Evolutionary conservation across 2,888 invertebrate genomes (phyloP).

Genomic region (Tolmerus cingulatus): DNA sequence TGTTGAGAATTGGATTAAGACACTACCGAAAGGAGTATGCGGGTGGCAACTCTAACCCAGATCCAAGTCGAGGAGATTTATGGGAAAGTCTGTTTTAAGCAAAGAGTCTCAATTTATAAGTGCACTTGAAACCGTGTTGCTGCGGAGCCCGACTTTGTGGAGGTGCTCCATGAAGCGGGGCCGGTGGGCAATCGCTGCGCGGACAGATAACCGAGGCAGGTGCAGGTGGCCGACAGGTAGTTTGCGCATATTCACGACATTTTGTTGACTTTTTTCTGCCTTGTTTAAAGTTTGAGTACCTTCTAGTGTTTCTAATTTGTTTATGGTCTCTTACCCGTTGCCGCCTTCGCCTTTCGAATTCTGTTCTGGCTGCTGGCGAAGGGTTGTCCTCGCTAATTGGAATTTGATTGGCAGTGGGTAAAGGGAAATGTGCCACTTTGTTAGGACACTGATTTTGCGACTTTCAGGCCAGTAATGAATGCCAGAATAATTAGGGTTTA

Average conservation of each 20-base stretch:
- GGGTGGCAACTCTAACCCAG: neutral
- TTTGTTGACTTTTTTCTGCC: neutral
- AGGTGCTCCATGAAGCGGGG: neutral
- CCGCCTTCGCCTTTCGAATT: neutral
- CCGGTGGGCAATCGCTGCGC: neutral
- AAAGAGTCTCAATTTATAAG: constrained; percentile 13
- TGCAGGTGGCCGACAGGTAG: constrained; percentile 27
- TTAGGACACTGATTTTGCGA: neutral
- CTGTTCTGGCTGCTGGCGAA: neutral
- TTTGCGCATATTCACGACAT: constrained; percentile 1
- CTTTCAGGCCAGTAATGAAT: neutral
- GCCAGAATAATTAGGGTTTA: neutral
- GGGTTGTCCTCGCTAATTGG: constrained; percentile 3
- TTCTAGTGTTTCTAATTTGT: constrained; percentile 25
- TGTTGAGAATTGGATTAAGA: neutral
- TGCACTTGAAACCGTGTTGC: constrained; percentile 33
- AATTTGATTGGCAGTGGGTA: neutral
- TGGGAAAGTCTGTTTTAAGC: neutral
- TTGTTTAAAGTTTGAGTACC: constrained; percentile 18
- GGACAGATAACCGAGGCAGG: neutral
- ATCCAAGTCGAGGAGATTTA: neutral
- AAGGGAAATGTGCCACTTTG: neutral
- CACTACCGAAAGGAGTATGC: neutral
- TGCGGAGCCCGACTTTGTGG: neutral
- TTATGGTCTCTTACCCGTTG: neutral